Evolutionary conservation across 2,113 vertebrate species (phyloP), one percentile per base, ranked within the genome.

Genomic region (Microtus montanus): DNA sequence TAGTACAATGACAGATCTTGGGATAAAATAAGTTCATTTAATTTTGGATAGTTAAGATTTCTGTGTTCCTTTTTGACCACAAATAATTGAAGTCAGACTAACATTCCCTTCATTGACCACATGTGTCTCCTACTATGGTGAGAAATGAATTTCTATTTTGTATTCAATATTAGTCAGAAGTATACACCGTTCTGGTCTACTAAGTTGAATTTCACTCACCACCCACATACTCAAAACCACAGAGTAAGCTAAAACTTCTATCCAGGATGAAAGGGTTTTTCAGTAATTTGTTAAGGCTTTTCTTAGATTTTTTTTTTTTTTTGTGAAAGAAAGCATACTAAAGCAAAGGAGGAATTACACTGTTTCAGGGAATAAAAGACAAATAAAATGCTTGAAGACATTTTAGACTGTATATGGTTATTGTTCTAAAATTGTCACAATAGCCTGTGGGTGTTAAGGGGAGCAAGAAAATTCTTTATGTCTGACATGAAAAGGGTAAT

Each of bases 51-150:
- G 54, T 66, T 80, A 47, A 84, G 52, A 89, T 66, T 74, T 92
- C 80, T 79, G 1, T 89, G 20, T 66, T 90, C n/a, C 77, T 77
- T 92, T 93, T 85, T 44, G 44, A 87, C 47, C n/a, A 94, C 41
- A 92, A 24, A 68, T 93, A 96, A 94, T 93, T 94, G 54, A 94
- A 96, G 19, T 90, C 90, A 95, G 71, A 35, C 66, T 71, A 24
- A 86, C 54, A 22, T 90, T 95, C 38, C 38, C 35, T 24, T 52
- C 26, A 49, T 41, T 96, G 71, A 91, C 78, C 93, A 93, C 77
- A 96, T 95, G 75, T 85, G 54, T 88, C 5, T 7, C 30, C 66
- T 47, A 71, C 75, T 88, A 15, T 83, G 54, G 30, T 90, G 30
- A 94, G 52, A 93, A 96, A 75, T 74, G 80, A 85, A 77, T 58